These are phyloP conservation scores for Buphagus erythrorhynchus DNA, from an alignment of 2,797 vertebrate species.

Conservation along the genomic window DNA sequence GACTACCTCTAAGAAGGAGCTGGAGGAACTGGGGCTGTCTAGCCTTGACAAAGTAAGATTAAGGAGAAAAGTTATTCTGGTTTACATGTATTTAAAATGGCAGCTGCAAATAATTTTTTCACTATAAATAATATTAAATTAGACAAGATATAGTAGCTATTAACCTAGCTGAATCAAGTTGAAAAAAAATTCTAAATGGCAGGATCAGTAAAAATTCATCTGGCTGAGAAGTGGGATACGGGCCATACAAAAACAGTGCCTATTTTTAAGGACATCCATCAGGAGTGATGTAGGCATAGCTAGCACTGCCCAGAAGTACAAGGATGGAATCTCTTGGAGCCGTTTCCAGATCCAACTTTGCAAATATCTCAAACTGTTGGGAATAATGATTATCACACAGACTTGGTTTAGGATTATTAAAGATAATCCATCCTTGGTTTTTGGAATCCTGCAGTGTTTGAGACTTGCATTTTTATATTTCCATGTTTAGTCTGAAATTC, in stretches of 20 bases:
- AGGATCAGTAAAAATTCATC: not conserved
- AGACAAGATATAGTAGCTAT: not conserved
- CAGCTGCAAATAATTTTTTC: not conserved
- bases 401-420: not conserved
- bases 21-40: not conserved
- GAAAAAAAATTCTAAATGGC: not conserved
- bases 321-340: not conserved
- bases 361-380: not conserved
- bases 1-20: not conserved
- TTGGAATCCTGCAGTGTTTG: not conserved
- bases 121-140: fast-evolving
- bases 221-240: not conserved
- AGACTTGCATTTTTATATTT: not conserved
- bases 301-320: not conserved
- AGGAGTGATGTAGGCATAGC: not conserved
- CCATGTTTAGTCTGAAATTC: not conserved
- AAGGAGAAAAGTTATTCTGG: not conserved
- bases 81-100: not conserved
- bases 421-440: not conserved
- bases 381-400: not conserved
- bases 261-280: not conserved
- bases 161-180: not conserved
- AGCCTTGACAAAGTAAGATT: not conserved
- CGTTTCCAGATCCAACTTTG: not conserved
- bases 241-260: not conserved